Evolutionary conservation across 2,888 invertebrate genomes (phyloP), one percentile per base, ranked within the genome.

Genomic region (Sipha maydis): DNA sequence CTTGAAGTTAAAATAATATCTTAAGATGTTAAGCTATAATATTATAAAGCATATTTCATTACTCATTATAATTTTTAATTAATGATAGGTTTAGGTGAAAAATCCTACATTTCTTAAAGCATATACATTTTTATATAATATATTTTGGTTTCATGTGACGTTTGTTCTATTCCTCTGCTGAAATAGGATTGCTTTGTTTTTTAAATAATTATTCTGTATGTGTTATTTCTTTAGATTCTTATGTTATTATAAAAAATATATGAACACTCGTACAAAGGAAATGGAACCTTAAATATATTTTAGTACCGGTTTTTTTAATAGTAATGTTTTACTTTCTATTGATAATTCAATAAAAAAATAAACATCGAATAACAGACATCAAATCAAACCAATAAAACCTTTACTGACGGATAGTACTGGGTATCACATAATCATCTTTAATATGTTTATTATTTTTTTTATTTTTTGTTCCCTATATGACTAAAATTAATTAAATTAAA

Each of bases 321-420:
- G n/a, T 75, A 56, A 56, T 38, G 75, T 56, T 75, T 61, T 38
- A 83, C 83, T 75, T 75, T 83, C 83, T 56, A 75, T 82, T 71
- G 28, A 73, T 56, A 71, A 56, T 34, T 19, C 56, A 56, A 75
- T n/a, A 54, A n/a, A 38, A 83, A 75, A 83, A 83, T 19, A 56
- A 73, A 71, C 61, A 54, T 82, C 34, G 19, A 75, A 83, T 83
- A 73, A 83, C 54, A n/a, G 54, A 73, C 11, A 71, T 71, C 54
- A 83, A 71, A 83, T 31, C 1, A 83, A 71, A 34, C 73, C 54
- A n/a, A 73, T 56, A 73, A 54, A 83, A 38, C 8, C 75, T 38
- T 41, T 75, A 5, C 19, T 73, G n/a, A 71, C 48, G 48, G 48
- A 1, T 48, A 14, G 48, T 11, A 14, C 14, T 48, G 14, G 11